Evolutionary conservation across 2,797 vertebrate species (phyloP).

Genomic region (Melanotaenia maccullochi): DNA sequence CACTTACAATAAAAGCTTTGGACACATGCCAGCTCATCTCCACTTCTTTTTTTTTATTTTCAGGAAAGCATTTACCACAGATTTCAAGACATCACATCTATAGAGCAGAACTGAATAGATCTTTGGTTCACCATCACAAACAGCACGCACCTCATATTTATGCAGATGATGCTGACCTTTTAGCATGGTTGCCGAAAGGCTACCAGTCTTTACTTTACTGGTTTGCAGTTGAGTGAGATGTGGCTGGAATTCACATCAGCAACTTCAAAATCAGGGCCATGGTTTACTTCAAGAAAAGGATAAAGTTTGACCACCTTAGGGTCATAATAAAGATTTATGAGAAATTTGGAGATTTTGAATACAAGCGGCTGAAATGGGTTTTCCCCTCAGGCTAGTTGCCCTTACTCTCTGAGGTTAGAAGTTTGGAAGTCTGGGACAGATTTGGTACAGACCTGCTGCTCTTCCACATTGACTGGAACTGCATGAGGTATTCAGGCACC

Average conservation of each 20-base stretch:
- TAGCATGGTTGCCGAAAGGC: not conserved
- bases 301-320: not conserved
- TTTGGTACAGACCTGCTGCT: not conserved
- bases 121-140: too few species aligned
- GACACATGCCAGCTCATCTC: not conserved
- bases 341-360: not conserved
- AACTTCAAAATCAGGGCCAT: not conserved
- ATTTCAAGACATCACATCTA: not conserved
- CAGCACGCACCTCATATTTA: not conserved
- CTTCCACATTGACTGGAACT: not conserved
- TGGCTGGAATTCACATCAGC: slow-evolving; percentile 11
- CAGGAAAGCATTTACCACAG: not conserved
- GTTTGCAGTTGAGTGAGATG: slow-evolving; percentile 2
- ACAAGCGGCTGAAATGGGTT: not conserved
- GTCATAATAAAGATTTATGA: not conserved
- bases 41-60: too few species aligned
- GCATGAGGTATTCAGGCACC: not conserved
- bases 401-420: not conserved
- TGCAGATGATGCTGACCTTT: not conserved
- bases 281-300: slow-evolving; percentile 1
- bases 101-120: too few species aligned
- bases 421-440: not conserved
- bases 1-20: not conserved
- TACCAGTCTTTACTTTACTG: not conserved
- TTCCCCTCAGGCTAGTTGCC: not conserved